Base-by-base conservation (phyloP, 2,888 invertebrate species). In the Ophion obscuratus region DNA sequence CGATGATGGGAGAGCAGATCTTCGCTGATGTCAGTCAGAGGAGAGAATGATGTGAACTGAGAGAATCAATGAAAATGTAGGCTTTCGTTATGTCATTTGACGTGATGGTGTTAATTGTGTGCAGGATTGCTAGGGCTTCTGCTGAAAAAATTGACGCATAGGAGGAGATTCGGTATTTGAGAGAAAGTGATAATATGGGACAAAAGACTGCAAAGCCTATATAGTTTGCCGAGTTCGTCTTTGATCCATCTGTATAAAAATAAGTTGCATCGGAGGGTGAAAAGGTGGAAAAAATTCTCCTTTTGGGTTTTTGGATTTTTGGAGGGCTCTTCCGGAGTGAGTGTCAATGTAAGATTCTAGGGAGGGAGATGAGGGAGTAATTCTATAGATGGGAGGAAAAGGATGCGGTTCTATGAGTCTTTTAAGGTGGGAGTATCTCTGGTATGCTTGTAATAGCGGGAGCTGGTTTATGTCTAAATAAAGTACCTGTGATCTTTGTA, bases 221-320 rank as follows among this genome's bases (percentile, higher is more conserved):
- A 10, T 61, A 67, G 2, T 53, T 57, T 0, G 57, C 20, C 0
- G 11, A 6, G 3, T 47, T 40, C 0, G 27, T 44, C 53, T 85
- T 88, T 0, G 86, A 88, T 20, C 86, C 87, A 53, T 87, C 84
- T 0, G 85, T 87, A 57, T 75, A 87, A 14, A 88, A 88, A 11
- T 31, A 64, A 2, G 14, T 44, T 24, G 20, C 68, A 14, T 73
- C n/a, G 4, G 20, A n/a, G 2, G 74, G 47, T 17, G n/a, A 14
- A 24, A 76, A 64, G 11, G 24, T 27, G 1, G 71, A 64, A 1
- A 77, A 3, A 81, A 81, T 47, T 64, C 64, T 0, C 53, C 7
- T 0, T 71, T 71, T 0, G 77, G 40, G 2, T 53, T 9, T 6
- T 2, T 2, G 10, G 27, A 57, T 40, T 14, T 36, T 70, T 24